Evolutionary conservation across 1,140 invertebrate species (phyloP).

Genomic region (Homarus americanus): DNA sequence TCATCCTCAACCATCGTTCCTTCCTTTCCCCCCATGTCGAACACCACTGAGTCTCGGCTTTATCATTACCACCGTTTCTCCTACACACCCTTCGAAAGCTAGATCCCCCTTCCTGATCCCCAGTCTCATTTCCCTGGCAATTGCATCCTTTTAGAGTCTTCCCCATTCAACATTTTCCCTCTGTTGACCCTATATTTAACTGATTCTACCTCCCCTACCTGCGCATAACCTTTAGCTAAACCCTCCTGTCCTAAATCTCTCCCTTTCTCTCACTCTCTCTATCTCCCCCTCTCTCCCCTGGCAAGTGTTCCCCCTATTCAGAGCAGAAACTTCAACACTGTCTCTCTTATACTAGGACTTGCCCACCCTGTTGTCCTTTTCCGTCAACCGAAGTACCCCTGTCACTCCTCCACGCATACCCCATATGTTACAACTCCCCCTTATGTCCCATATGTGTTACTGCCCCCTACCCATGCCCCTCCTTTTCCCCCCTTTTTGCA

Average conservation of each 20-base stretch:
- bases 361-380: neutral
- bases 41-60: neutral
- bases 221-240: neutral
- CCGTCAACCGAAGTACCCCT: slow-evolving; percentile 4
- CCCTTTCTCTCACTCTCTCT: neutral
- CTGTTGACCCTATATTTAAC: too few species aligned
- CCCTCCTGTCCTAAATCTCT: neutral
- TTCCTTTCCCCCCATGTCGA: neutral
- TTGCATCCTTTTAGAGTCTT: too few species aligned
- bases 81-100: too few species aligned
- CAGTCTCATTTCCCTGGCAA: too few species aligned
- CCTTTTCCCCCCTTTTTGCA: neutral
- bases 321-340: too few species aligned
- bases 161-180: too few species aligned
- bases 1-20: neutral
- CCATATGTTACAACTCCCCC: neutral
- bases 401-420: neutral
- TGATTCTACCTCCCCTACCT: neutral
- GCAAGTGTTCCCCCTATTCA: too few species aligned
- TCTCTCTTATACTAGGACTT: neutral
- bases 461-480: neutral
- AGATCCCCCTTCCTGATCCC: neutral
- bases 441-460: neutral
- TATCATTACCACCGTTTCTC: neutral
- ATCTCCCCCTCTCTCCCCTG: neutral